phyloP scores from a whole-genome alignment of 2,797 vertebrate genomes.

The Antrozous pallidus region DNA sequence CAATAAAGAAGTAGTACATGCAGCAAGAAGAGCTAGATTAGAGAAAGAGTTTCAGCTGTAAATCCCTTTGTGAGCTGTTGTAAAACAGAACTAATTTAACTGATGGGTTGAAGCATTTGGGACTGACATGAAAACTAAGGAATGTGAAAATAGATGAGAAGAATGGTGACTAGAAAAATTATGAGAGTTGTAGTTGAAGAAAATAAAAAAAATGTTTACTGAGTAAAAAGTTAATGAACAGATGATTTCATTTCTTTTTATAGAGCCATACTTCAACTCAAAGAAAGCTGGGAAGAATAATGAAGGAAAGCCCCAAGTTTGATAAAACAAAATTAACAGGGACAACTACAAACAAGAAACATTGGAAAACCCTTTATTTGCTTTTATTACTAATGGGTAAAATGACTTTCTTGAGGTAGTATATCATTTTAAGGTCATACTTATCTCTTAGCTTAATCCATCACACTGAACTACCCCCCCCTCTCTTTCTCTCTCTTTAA shows the following conservation, averaged over 20 bases:
- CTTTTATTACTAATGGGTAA: constrained; percentile 48
- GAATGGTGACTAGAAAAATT: constrained; percentile 40
- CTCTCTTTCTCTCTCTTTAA: constrained; percentile 15
- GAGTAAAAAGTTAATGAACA: constrained; percentile 59
- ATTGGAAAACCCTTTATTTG: constrained; percentile 41
- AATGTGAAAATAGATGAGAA: constrained; percentile 62
- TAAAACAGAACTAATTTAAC: constrained; percentile 68
- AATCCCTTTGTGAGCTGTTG: constrained; percentile 59
- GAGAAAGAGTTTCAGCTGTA: constrained; percentile 56
- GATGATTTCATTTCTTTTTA: constrained; percentile 70
- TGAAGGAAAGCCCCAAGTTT: constrained; percentile 1
- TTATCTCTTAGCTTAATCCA: constrained; percentile 51
- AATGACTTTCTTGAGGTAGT: constrained; percentile 17
- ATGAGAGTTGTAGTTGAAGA: constrained; percentile 48
- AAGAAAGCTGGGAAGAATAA: constrained; percentile 59
- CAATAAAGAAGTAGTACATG: constrained; percentile 63
- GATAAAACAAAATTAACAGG: constrained; percentile 57
- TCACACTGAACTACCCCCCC: constrained; percentile 29
- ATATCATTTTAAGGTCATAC: constrained; percentile 60
- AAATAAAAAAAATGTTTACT: constrained; percentile 49
- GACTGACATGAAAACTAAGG: constrained; percentile 54
- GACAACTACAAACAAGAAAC: constrained; percentile 32
- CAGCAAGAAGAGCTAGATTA: constrained; percentile 58
- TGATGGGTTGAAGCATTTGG: constrained; percentile 50
- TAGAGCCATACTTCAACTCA: constrained; percentile 47